A percentile compares a stretch with the other conserved stretches of the same genome.
Conservation (phyloP, 1,140 invertebrate genomes). For the Cherax destructor region DNA sequence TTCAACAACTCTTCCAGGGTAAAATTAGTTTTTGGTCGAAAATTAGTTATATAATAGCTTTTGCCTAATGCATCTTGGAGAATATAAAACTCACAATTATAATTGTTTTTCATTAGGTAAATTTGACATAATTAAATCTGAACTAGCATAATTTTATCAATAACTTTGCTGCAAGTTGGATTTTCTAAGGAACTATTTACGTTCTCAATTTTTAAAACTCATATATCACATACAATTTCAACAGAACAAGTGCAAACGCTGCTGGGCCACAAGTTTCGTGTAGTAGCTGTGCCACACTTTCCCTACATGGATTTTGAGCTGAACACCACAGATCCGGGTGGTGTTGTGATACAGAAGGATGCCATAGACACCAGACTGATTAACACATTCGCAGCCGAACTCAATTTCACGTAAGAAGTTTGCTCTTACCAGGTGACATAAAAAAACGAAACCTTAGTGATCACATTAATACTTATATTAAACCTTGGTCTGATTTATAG, state of each 20-base stretch:
- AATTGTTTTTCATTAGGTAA: not conserved
- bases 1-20: not conserved
- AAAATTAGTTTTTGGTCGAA: not conserved
- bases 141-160: too few relatives aligned
- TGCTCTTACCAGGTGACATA: too few relatives aligned
- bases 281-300: not conserved
- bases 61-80: not conserved
- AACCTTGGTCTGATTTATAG: too few relatives aligned
- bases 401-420: not conserved
- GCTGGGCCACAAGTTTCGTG: not conserved
- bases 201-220: too few relatives aligned
- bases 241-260: not conserved
- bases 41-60: not conserved
- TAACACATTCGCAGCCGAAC: not conserved
- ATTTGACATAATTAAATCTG: too few relatives aligned
- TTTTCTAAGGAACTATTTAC: too few relatives aligned
- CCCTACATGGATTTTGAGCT: not conserved
- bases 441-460: too few relatives aligned
- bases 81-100: not conserved
- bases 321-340: not conserved
- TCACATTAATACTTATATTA: too few relatives aligned
- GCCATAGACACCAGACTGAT: not conserved
- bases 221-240: too few relatives aligned
- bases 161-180: too few relatives aligned
- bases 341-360: not conserved